Evolutionary conservation across 2,888 invertebrate species (phyloP), one percentile per base, ranked within the genome.

Genomic region (Leptinotarsa juncta): DNA sequence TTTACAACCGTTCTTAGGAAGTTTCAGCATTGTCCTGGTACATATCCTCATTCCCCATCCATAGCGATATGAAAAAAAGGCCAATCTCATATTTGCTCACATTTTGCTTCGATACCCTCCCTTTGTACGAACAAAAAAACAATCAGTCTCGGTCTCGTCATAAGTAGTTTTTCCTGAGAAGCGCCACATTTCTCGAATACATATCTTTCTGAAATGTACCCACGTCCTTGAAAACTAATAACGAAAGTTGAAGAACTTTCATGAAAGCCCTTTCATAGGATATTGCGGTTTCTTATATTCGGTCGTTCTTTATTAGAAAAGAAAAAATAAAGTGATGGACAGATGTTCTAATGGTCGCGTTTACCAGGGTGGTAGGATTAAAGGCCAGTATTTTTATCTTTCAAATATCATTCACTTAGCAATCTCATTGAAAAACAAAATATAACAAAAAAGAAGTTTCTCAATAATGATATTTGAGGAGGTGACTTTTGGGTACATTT

Each of bases 211-310:
- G 62, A 62, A 62, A 62, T 42, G 62, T 62, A 42, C 62, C 26
- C 62, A 62, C 62, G 62, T 62, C 42, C 62, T 62, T 62, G 62
- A 62, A 62, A 62, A 62, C 62, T 62, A 62, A 62, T 62, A 62
- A 62, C 62, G 42, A 62, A 62, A 62, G 42, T 62, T 42, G 62
- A 42, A 62, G 42, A 62, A 62, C 32, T 62, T 62, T 62, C 62
- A 26, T 42, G n/a, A 62, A n/a, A 42, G 26, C 18, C 42, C 53
- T 57, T 23, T 23, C 14, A 57, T 62, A 62, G 26, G 62, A 62
- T 62, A 62, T 62, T 62, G 62, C 62, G 32, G 26, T 62, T 42
- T 26, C 62, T 62, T 62, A 16, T 15, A 62, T 12, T n/a, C 16
- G 62, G 15, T 26, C 32, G 26, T 62, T 42, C 26, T 42, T 62